phyloP scores from a whole-genome alignment of 2,797 vertebrate genomes.

The Percopsis omiscomaycus region DNA sequence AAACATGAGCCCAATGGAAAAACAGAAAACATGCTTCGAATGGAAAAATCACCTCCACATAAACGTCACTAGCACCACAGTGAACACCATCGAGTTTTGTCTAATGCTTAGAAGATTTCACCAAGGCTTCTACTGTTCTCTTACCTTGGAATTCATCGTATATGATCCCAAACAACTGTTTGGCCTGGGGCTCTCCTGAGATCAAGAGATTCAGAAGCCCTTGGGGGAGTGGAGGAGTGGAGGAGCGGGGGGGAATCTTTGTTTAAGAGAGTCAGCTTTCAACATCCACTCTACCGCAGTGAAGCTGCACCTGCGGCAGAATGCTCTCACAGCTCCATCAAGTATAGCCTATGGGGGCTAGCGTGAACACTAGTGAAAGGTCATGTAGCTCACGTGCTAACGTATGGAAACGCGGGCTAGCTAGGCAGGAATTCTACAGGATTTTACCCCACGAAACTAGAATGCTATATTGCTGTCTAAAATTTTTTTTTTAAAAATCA shows the following conservation, averaged over 20 bases:
- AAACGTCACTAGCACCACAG: not conserved
- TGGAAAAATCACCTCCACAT: slow-evolving; percentile 50
- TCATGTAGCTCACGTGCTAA: slow-evolving; percentile 5
- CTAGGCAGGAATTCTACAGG: slow-evolving; percentile 30
- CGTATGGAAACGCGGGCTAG: not conserved
- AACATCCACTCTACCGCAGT: slow-evolving; percentile 13
- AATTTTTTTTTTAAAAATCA: too few species aligned
- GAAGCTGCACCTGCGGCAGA: slow-evolving; percentile 8
- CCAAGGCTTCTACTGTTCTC: slow-evolving; percentile 43
- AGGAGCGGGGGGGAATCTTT: slow-evolving; percentile 60
- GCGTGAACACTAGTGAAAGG: slow-evolving; percentile 30
- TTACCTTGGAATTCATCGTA: slow-evolving; percentile 88
- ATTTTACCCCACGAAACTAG: slow-evolving; percentile 22
- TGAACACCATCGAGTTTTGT: slow-evolving; percentile 16
- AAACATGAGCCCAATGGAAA: slow-evolving; percentile 32
- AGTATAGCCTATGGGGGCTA: slow-evolving; percentile 25
- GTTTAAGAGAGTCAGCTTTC: slow-evolving; percentile 53
- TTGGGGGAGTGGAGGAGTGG: slow-evolving; percentile 70
- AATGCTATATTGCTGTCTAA: slow-evolving; percentile 32
- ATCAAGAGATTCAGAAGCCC: slow-evolving; percentile 84
- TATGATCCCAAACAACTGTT: slow-evolving; percentile 81
- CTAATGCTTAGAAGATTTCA: slow-evolving; percentile 24
- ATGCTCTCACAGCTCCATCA: slow-evolving; percentile 35
- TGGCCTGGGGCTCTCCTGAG: slow-evolving; percentile 83
- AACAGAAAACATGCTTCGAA: slow-evolving; percentile 40